Percentiles rank a stretch among this genome's conserved stretches.
Conservation (phyloP, 30 jellyfish, hydroid and myxozoan species). For the Chrysaora quinquecirrha region DNA sequence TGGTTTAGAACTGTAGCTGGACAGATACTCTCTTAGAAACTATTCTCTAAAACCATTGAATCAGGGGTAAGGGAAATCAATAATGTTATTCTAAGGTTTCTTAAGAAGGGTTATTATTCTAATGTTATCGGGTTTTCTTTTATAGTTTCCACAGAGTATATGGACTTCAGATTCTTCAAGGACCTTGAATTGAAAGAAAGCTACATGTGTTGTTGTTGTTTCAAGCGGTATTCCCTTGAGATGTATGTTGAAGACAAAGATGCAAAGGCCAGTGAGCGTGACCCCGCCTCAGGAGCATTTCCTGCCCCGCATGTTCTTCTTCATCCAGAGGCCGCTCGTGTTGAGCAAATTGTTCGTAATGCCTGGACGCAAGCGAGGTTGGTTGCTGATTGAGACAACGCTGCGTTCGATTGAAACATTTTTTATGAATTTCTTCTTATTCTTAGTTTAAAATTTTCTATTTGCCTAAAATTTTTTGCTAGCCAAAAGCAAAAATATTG, state of each 20-base stretch:
- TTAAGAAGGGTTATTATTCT: too few species aligned
- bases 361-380: conserved; percentile 97
- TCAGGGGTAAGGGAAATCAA: too few species aligned
- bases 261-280: conserved; percentile 84
- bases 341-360: conserved; percentile 89
- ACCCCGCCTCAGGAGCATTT: conserved; percentile 70
- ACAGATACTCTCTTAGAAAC: too few species aligned
- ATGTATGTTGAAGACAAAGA: conserved; percentile 97
- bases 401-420: too few species aligned
- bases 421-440: too few species aligned
- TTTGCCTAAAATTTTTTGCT: too few species aligned
- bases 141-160: conserved; percentile 96
- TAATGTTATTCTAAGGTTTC: too few species aligned
- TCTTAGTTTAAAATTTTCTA: too few species aligned
- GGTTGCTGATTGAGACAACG: conserved; percentile 90
- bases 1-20: too few species aligned
- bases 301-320: conserved; percentile 89
- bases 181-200: conserved; percentile 93
- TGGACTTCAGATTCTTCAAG: conserved; percentile 98
- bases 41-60: too few species aligned
- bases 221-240: conserved; percentile 81
- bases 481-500: too few species aligned
- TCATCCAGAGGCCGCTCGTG: conserved; percentile 96
- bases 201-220: conserved; percentile 89
- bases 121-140: too few species aligned